Evolutionary conservation across 2,888 invertebrate species (phyloP), one percentile per base, ranked within the genome.

Genomic region (Chrysolina americana): DNA sequence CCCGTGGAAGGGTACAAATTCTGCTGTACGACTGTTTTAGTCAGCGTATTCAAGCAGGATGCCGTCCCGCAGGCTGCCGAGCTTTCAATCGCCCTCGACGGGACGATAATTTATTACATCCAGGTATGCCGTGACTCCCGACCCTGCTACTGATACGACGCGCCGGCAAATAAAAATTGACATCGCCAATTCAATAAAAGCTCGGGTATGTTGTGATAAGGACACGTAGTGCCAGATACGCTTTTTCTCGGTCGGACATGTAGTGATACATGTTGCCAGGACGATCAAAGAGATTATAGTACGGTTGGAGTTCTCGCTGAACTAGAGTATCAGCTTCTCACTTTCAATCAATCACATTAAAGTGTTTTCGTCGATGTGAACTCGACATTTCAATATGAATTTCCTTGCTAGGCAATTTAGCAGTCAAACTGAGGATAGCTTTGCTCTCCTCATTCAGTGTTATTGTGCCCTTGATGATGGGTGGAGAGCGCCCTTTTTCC

Each of bases 131-230:
- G 76, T 73, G 79, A 80, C 78, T 82, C 76, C 77, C 77, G 78
- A 74, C 63, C 72, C 73, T 73, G 71, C 78, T 77, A 74, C 78
- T 66, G 76, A 75, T 78, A 76, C 76, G 71, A 21, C 21, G 78
- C 76, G 71, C 21, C 2, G 79, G 78, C 81, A 79, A 81, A 81
- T 81, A 82, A 82, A 82, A 81, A 82, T 78, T 82, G 82, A 83
- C 82, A 79, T 79, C 78, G 76, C 77, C 83, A 82, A 84, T 84
- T 84, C 82, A 83, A 83, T 83, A 84, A 84, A 80, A 79, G 79
- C 80, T 73, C 70, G 74, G 74, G 77, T 73, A 68, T 76, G 79
- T 77, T 75, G 78, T 77, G 76, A 77, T 77, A 71, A 76, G 36
- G 77, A 80, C 83, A 82, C 81, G 83, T 82, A 81, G 44, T 81